Percentiles rank a stretch among this genome's conserved stretches.
These are phyloP conservation scores for Tangara arthus DNA, from an alignment of 2,797 vertebrate species.

Conservation along the genomic window DNA sequence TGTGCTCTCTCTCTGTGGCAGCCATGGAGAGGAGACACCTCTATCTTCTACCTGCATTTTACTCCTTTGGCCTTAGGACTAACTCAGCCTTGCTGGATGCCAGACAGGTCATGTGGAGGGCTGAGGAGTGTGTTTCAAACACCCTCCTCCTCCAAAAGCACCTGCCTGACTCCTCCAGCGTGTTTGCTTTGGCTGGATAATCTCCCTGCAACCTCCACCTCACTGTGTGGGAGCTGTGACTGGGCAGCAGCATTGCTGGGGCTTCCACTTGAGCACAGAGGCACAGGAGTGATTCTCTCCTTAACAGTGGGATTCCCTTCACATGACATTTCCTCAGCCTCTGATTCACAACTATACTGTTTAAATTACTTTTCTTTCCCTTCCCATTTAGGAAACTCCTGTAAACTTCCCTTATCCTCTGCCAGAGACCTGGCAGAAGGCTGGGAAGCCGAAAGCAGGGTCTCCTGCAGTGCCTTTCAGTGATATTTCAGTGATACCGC, in stretches of 20 bases:
- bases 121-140: background rate
- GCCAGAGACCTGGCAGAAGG: background rate
- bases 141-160: background rate
- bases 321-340: background rate
- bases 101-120: background rate
- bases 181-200: background rate
- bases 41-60: background rate
- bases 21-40: background rate
- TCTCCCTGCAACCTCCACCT: background rate
- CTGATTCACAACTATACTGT: background rate
- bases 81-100: background rate
- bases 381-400: background rate
- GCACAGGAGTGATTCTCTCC: background rate
- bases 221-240: background rate
- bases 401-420: background rate
- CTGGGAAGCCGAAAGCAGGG: background rate
- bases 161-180: background rate
- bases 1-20: background rate
- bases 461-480: background rate
- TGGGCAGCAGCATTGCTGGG: rapidly evolving
- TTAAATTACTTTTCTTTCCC: background rate
- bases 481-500: background rate
- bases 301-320: background rate
- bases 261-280: background rate
- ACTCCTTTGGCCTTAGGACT: background rate